A percentile compares a stretch with the other conserved stretches of the same genome.
Evolutionary conservation across 2,113 vertebrate species (phyloP).

Genomic region (Lagopus leucura): DNA sequence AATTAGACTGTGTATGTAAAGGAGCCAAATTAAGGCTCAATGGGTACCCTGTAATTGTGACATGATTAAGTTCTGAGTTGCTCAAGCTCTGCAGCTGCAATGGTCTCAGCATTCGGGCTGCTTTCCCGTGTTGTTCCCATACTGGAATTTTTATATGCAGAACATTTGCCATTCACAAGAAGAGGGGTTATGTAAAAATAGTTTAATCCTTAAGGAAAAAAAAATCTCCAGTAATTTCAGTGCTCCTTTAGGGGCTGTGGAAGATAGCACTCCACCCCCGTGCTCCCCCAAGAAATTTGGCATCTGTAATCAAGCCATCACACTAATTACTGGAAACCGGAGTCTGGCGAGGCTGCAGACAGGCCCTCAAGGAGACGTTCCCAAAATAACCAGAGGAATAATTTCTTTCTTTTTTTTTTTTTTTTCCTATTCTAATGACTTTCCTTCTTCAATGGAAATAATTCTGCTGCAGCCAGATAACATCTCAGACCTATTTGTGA

Average conservation of each 20-base stretch:
- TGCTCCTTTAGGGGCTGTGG: neutral
- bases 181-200: neutral
- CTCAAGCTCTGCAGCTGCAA: neutral
- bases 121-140: neutral
- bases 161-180: neutral
- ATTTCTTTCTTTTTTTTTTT: neutral
- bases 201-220: fast-evolving
- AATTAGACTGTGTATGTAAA: slow-evolving; percentile 32
- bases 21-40: neutral
- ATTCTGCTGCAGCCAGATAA: neutral
- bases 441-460: neutral
- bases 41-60: slow-evolving; percentile 17
- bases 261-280: fast-evolving
- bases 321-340: slow-evolving; percentile 5
- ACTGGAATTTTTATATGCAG: neutral
- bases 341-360: neutral
- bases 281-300: neutral
- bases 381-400: slow-evolving; percentile 31
- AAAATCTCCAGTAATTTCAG: neutral
- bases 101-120: neutral
- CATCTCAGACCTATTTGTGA: slow-evolving; percentile 13
- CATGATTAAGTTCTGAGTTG: neutral
- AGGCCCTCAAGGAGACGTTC: slow-evolving; percentile 1
- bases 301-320: neutral
- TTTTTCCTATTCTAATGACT: neutral